These are phyloP conservation scores for Lycaon pictus DNA, from an alignment of 2,113 vertebrate species.

Conservation along the genomic window DNA sequence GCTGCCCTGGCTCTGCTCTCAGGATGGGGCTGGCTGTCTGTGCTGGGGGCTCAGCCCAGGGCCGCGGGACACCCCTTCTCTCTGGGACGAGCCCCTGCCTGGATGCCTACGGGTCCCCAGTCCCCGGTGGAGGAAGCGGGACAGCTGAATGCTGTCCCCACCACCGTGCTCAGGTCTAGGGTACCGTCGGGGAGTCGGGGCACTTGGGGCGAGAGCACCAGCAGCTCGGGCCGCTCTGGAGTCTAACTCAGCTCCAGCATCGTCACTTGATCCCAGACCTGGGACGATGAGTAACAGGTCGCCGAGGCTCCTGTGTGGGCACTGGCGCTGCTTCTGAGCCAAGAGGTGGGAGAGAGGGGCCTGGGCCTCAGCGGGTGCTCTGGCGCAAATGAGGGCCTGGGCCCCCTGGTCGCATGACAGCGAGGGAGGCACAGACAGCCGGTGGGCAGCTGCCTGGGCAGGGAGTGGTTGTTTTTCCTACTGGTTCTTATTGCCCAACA, in stretches of 20 bases:
- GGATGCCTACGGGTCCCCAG: neutral
- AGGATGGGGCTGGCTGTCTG: neutral
- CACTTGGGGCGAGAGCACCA: neutral
- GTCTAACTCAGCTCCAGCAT: neutral
- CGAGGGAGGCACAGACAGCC: constrained; percentile 60
- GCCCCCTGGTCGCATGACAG: neutral
- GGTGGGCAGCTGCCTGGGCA: constrained; percentile 71
- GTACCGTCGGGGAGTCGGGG: neutral
- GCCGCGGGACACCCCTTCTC: neutral
- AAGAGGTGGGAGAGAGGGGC: neutral
- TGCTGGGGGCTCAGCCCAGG: neutral
- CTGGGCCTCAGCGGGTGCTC: constrained; percentile 31
- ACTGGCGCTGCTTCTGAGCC: neutral
- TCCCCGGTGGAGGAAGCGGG: neutral
- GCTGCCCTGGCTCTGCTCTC: neutral
- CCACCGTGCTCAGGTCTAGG: neutral
- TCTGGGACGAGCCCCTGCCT: neutral
- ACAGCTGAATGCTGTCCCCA: neutral
- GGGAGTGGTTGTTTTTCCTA: constrained; percentile 58
- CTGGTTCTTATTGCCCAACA: neutral
- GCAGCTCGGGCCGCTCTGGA: neutral
- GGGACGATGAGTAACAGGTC: neutral
- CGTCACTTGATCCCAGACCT: neutral
- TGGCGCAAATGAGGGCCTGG: constrained; percentile 67
- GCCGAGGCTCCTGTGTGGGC: neutral